Evolutionary conservation across 2,113 vertebrate species (phyloP).

Genomic region (Charadrius vociferus): DNA sequence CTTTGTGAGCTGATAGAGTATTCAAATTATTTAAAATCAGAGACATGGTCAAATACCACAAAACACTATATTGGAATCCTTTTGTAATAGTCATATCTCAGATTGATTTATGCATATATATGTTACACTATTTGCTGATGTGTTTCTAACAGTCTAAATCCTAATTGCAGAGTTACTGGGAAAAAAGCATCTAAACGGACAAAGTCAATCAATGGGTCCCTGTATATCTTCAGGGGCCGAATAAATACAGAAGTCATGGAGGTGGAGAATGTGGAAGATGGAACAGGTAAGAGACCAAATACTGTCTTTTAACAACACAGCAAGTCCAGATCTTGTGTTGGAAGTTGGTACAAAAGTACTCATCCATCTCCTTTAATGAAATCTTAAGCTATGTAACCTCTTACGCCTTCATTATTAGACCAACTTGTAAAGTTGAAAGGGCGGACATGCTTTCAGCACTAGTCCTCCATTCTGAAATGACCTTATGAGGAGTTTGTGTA

Average conservation of each 20-base stretch:
- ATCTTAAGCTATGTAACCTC: background rate
- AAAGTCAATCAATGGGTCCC: constrained; percentile 94
- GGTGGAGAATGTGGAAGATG: constrained; percentile 98
- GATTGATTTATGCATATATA: background rate
- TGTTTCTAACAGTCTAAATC: background rate
- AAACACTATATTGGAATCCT: background rate
- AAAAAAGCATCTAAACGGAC: constrained; percentile 95
- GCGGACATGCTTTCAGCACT: background rate
- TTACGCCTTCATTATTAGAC: background rate
- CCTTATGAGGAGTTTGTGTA: background rate
- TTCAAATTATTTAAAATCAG: background rate
- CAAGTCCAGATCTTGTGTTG: background rate
- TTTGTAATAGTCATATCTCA: background rate
- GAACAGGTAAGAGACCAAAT: constrained; percentile 86
- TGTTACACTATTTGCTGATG: background rate
- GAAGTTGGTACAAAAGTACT: background rate
- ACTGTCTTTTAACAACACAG: background rate
- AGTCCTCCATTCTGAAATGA: background rate
- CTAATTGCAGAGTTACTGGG: constrained; percentile 87
- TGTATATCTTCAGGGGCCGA: constrained; percentile 94
- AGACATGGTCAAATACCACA: background rate
- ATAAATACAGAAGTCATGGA: constrained; percentile 99
- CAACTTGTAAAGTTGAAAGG: background rate
- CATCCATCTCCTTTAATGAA: background rate
- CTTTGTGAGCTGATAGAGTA: background rate